Base-by-base conservation (phyloP, 1,140 invertebrate genomes). In the Meloidogyne exigua region DNA sequence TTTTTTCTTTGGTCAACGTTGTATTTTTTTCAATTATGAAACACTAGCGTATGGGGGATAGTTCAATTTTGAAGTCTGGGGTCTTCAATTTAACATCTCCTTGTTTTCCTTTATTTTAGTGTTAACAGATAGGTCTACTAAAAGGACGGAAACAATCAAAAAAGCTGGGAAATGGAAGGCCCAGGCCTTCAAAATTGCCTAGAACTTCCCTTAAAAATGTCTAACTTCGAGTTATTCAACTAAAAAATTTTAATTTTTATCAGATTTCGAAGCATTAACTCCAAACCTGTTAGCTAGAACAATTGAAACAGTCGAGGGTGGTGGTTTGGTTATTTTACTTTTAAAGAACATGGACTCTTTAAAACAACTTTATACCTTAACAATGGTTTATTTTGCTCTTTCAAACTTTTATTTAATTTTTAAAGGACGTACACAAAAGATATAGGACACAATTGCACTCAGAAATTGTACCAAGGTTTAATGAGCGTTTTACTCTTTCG, bases 211-310 rank as follows among this genome's bases (percentile, higher is more conserved):
- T 7, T 3, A 32, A 32, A 32, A 32, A 32, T 32, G 2, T 32
- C 28, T 32, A n/a, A n/a, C n/a, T n/a, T n/a, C n/a, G 28, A 7
- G 28, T 32, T 7, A 7, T 3, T 3, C 28, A 32, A 2, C 28
- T 32, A 32, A 9, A 44, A 44, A 21, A 62, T 77, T 87, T 76
- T 89, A 89, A n/a, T 57, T n/a, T n/a, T n/a, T n/a, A n/a, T n/a
- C 95, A 92, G 96, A 99, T 90, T 99, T 99, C 90, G 96, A 99
- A 90, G 96, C 96, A 2, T 84, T 99, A 0, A 99, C 96, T n/a
- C 97, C 97, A 9, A 99, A 99, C 89, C 90, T 98, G 64, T 89
- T 99, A 84, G 97, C 97, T 0, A 90, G 96, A 79, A 98, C 96
- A 9, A 92, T 99, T 81, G 97, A 99, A 91, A 99, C 97, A 0